Evolutionary conservation across 2,113 vertebrate species (phyloP).

Genomic region (Pteruthius melanotis): DNA sequence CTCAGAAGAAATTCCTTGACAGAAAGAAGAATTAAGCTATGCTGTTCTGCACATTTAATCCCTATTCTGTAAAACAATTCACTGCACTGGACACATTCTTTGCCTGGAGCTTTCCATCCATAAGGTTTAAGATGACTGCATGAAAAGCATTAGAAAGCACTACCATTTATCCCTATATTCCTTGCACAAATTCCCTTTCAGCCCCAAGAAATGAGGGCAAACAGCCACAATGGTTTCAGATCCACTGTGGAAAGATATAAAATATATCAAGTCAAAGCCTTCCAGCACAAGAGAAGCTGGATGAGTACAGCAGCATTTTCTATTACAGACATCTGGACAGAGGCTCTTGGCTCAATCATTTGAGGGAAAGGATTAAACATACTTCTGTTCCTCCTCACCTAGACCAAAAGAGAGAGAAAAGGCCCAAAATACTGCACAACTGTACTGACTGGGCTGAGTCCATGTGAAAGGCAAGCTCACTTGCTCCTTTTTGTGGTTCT

Average conservation of each 20-base stretch:
- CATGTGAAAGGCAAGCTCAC: background rate
- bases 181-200: background rate
- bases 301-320: background rate
- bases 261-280: background rate
- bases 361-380: background rate
- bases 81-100: background rate
- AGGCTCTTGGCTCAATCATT: background rate
- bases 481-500: background rate
- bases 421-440: background rate
- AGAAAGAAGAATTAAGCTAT: background rate
- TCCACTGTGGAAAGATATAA: background rate
- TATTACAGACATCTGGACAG: background rate
- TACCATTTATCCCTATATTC: background rate
- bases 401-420: background rate
- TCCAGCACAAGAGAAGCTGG: background rate
- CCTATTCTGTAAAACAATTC: background rate
- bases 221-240: background rate
- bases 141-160: background rate
- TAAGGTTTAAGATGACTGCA: background rate
- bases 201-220: background rate
- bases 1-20: background rate
- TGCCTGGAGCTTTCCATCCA: constrained; percentile 1
- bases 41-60: background rate
- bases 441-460: background rate
- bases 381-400: background rate